Base-by-base conservation (phyloP, 2,888 invertebrate genomes). In the Ennomos quercinarius region DNA sequence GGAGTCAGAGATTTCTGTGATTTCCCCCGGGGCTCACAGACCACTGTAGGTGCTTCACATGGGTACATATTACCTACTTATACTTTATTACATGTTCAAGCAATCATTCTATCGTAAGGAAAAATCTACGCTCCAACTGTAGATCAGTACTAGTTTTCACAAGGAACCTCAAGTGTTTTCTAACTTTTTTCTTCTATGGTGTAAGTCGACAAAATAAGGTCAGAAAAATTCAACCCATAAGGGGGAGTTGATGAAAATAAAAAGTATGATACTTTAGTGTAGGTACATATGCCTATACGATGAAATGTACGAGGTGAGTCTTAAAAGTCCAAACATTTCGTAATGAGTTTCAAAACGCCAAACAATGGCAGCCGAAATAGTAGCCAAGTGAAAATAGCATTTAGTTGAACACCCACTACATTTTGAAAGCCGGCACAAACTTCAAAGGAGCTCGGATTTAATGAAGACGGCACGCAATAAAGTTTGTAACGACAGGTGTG, bases 381-480 rank as follows among this genome's bases (percentile, higher is more conserved):
- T 50, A 38, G 8, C 12, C 53, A 52, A 63, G 51, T 39, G 60
- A 65, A 61, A 63, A 63, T 46, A 48, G 48, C 52, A 54, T 54
- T 58, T 52, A 47, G 41, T 44, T 40, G 55, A 58, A 60, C 42
- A 55, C 40, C 47, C 45, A 52, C 62, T 63, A 59, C 60, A 48
- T 54, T 62, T 58, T 45, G 60, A 62, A 47, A 64, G 63, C 57
- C 60, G 61, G 69, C 73, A 77, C 76, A 78, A 80, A 84, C 78
- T 80, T 81, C 82, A 80, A 78, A 82, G 81, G 74, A 76, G 74
- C 77, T 77, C 57, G 64, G 77, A 55, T 77, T 80, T 84, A 84
- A 86, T 86, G 83, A 86, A 86, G 83, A 81, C 72, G 73, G 63
- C 70, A 76, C 74, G 81, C 80, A 82, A 83, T 85, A 81, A 83